A percentile compares a stretch with the other conserved stretches of the same genome.
Conservation (phyloP, 2,113 vertebrate genomes). For the Grammomys dolichurus region DNA sequence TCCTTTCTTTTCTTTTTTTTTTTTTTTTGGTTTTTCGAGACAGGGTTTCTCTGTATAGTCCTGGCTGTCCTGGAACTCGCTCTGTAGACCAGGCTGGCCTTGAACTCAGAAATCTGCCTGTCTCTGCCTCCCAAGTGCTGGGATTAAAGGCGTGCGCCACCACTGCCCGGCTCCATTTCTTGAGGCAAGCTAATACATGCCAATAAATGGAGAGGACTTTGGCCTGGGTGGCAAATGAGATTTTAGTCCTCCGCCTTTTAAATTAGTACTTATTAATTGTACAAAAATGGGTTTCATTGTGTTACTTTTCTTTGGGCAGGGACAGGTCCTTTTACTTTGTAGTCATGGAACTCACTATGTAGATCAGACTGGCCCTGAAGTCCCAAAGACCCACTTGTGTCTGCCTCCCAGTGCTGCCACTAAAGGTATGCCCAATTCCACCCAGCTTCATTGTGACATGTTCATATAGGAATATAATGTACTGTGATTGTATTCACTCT, state of each 20-base stretch:
- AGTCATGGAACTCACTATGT: background rate
- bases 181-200: background rate
- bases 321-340: background rate
- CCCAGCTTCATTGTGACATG: background rate
- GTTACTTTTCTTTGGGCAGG: background rate
- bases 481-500: background rate
- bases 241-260: background rate
- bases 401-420: background rate
- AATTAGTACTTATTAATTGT: background rate
- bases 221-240: background rate
- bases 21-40: no score
- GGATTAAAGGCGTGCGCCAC: no score
- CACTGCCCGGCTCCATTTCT: background rate
- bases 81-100: no score
- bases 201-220: background rate
- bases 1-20: no score
- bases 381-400: background rate
- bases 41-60: no score
- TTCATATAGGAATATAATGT: background rate
- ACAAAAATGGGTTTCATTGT: background rate
- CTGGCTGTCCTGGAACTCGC: no score
- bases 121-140: no score
- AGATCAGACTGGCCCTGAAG: background rate
- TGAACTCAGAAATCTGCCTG: no score
- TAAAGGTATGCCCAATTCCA: background rate